A percentile compares a stretch with the other conserved stretches of the same genome.
These are phyloP conservation scores for Nematopogon swammerdamellus DNA, from an alignment of 2,888 invertebrate genomes.

Conservation along the genomic window DNA sequence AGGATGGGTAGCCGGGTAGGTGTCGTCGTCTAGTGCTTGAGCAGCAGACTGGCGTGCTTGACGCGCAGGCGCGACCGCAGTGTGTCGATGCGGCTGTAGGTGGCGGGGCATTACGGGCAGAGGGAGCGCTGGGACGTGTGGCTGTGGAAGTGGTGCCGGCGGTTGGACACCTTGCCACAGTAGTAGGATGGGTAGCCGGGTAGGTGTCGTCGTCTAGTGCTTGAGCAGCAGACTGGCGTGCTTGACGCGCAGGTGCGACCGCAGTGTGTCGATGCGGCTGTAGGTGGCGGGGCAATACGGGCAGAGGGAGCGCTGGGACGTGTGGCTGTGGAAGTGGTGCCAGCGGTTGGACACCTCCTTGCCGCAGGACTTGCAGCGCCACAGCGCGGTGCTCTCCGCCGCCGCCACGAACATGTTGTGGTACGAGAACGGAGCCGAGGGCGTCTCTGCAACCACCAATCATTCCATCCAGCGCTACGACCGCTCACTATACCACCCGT, in stretches of 20 bases:
- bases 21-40: too few species aligned
- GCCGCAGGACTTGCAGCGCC: conserved; percentile 80
- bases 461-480: neutral
- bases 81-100: conserved; percentile 86
- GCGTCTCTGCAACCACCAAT: conserved; percentile 25
- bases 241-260: conserved; percentile 77
- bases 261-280: conserved; percentile 83
- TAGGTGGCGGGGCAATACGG: conserved; percentile 84
- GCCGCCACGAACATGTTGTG: conserved; percentile 81
- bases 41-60: conserved; percentile 62
- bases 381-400: conserved; percentile 67
- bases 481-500: neutral
- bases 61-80: conserved; percentile 76
- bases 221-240: conserved; percentile 57
- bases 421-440: conserved; percentile 58
- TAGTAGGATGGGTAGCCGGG: conserved; percentile 61
- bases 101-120: conserved; percentile 83
- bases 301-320: conserved; percentile 74
- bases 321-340: conserved; percentile 86
- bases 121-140: conserved; percentile 76
- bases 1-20: conserved; percentile 54
- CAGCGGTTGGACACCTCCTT: conserved; percentile 86
- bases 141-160: conserved; percentile 86
- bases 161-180: conserved; percentile 82
- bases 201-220: conserved; percentile 23